phyloP scores from a whole-genome alignment of 2,113 vertebrate genomes.

The Hydrolagus affinis region DNA sequence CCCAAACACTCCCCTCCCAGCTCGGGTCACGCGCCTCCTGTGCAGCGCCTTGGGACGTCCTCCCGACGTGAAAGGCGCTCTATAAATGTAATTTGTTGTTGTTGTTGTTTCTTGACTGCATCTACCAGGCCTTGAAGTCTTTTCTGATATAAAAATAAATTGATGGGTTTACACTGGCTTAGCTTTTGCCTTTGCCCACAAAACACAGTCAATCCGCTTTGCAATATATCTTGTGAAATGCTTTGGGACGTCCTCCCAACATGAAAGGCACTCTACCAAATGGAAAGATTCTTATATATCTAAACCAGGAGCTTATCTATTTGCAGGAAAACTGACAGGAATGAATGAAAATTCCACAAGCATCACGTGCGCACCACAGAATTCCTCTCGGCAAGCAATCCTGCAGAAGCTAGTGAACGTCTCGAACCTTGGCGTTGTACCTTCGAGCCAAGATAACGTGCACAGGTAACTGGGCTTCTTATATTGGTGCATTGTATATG shows the following conservation, averaged over 20 bases:
- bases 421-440: slow-evolving; percentile 75
- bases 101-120: slow-evolving; percentile 31
- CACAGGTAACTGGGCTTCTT: slow-evolving; percentile 64
- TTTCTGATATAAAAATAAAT: slow-evolving; percentile 31
- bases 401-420: slow-evolving; percentile 67
- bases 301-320: slow-evolving; percentile 3
- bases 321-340: slow-evolving; percentile 75
- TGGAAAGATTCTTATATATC: slow-evolving; percentile 36
- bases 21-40: no score
- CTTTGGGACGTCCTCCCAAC: no score
- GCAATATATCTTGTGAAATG: no score
- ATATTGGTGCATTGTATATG: slow-evolving; percentile 54
- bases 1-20: no score
- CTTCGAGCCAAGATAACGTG: slow-evolving; percentile 65
- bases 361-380: slow-evolving; percentile 64
- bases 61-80: no score
- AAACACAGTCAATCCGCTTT: no score
- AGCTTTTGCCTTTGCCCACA: not conserved
- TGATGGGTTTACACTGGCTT: slow-evolving; percentile 31
- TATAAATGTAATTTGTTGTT: no score
- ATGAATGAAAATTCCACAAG: slow-evolving; percentile 84
- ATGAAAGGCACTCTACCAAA: no score
- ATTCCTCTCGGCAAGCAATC: slow-evolving; percentile 58
- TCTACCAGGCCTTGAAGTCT: slow-evolving; percentile 34
- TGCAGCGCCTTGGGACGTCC: no score